These are phyloP conservation scores for Platycheirus rosarum DNA, from an alignment of 2,888 invertebrate genomes.

Conservation along the genomic window DNA sequence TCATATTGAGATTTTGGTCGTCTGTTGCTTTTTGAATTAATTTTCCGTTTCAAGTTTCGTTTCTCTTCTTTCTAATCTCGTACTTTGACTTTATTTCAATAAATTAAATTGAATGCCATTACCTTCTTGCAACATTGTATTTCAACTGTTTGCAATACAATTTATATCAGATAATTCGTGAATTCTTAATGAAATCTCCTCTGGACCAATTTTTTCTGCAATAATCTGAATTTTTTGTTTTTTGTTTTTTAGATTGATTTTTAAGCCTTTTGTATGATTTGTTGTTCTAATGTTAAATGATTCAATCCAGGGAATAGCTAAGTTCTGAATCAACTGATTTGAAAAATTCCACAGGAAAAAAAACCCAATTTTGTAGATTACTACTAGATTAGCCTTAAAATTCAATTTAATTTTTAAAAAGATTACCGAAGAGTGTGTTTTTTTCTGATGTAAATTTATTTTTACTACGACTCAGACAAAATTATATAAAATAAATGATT, in stretches of 20 bases:
- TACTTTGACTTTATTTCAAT: background rate
- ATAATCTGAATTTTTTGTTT: too few species aligned
- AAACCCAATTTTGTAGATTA: too few species aligned
- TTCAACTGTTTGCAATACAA: background rate
- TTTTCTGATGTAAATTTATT: slow-evolving; percentile 5
- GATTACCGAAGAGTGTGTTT: background rate
- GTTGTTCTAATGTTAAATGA: too few species aligned
- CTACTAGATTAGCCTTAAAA: too few species aligned
- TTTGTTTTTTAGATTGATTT: too few species aligned
- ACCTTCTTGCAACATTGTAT: slow-evolving; percentile 9
- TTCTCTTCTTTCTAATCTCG: background rate
- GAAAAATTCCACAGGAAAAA: too few species aligned
- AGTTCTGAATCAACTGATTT: too few species aligned
- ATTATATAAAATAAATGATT: background rate
- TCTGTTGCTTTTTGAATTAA: background rate
- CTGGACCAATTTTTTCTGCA: too few species aligned
- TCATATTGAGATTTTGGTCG: slow-evolving; percentile 12
- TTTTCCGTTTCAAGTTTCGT: background rate
- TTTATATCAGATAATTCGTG: background rate
- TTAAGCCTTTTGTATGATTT: too few species aligned
- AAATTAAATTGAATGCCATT: background rate
- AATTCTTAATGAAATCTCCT: background rate
- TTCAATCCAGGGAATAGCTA: too few species aligned
- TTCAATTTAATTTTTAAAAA: background rate
- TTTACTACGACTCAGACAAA: slow-evolving; percentile 12